These are phyloP conservation scores for Andricus grossulariae DNA, from an alignment of 1,140 invertebrate species.

Conservation along the genomic window DNA sequence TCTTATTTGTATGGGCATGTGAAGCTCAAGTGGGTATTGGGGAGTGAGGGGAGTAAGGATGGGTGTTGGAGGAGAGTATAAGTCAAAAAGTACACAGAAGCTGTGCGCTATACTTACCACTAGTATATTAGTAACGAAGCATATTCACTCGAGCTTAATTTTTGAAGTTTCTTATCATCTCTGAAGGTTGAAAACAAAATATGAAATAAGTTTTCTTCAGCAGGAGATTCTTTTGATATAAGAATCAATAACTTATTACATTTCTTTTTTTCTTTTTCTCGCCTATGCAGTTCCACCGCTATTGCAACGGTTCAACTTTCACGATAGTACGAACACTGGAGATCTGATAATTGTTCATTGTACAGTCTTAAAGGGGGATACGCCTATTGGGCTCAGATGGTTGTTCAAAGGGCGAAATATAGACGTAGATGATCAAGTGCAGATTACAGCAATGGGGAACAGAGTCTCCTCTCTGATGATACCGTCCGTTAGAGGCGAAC, in stretches of 20 bases:
- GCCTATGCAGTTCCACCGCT: conserved; percentile 70
- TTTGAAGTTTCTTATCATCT: too few relatives aligned
- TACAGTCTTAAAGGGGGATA: conserved; percentile 84
- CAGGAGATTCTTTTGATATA: background rate
- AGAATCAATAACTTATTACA: background rate
- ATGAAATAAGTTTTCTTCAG: background rate
- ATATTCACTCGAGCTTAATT: too few relatives aligned
- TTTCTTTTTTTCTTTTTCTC: conserved; percentile 46
- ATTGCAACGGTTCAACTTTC: conserved; percentile 73
- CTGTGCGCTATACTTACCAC: too few relatives aligned
- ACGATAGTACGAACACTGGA: conserved; percentile 75
- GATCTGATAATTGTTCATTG: conserved; percentile 81
- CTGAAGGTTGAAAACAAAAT: too few relatives aligned
- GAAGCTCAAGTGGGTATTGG: too few relatives aligned
- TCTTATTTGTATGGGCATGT: too few relatives aligned
- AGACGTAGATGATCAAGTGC: conserved; percentile 75
- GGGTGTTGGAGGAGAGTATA: too few relatives aligned
- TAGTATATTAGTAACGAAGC: too few relatives aligned
- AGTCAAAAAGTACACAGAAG: too few relatives aligned
- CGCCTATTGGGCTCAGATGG: conserved; percentile 84
- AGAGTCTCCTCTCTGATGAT: conserved; percentile 75
- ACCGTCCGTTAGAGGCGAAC: conserved; percentile 72
- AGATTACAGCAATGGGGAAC: conserved; percentile 78
- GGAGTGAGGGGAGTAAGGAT: too few relatives aligned
- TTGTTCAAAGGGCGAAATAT: conserved; percentile 74